Evolutionary conservation across 1,140 invertebrate genomes (phyloP), one percentile per base, ranked within the genome.

Genomic region (Caerostris darwini): DNA sequence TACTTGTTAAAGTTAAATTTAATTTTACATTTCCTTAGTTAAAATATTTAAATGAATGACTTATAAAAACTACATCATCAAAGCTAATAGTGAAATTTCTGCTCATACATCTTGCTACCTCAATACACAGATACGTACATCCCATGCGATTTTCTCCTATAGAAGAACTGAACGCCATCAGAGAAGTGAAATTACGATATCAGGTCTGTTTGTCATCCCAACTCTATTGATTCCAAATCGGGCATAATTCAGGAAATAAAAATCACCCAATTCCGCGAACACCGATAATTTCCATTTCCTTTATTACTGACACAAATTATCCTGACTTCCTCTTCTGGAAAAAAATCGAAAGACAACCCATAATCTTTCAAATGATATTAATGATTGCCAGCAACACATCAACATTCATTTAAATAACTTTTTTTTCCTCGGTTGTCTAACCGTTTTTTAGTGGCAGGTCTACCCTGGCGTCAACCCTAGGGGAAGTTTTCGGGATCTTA

Each of bases 401-500:
- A 87, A 87, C 58, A 87, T 87, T 87, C 50, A 87, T 87, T 64
- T 87, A 34, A 61, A 61, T 10, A 3, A 57, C 17, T 50, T 87
- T 87, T 61, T 85, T 50, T 61, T 10, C 58, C 19, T n/a, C 58
- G 56, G 17, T 19, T 12, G 6, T 34, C 34, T 50, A 77, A 50
- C 34, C 69, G 50, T 77, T 77, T 77, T 77, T 85, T 10, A 34
- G 34, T 34, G 17, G 54, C 82, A 50, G 58, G 58, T 3, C 85
- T 59, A 87, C 85, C 56, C n/a, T 59, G 6, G 17, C 56, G 64
- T 87, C 56, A 58, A 59, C 85, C 85, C 85, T 61, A 14, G 85
- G 85, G 85, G 85, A 87, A 85, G 54, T 85, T 85, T 85, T 19
- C 54, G 85, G n/a, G 58, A 87, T 90, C 56, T 90, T 81, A 81